phyloP scores from a whole-genome alignment of 2,113 vertebrate genomes.

The Orthonyx spaldingii region DNA sequence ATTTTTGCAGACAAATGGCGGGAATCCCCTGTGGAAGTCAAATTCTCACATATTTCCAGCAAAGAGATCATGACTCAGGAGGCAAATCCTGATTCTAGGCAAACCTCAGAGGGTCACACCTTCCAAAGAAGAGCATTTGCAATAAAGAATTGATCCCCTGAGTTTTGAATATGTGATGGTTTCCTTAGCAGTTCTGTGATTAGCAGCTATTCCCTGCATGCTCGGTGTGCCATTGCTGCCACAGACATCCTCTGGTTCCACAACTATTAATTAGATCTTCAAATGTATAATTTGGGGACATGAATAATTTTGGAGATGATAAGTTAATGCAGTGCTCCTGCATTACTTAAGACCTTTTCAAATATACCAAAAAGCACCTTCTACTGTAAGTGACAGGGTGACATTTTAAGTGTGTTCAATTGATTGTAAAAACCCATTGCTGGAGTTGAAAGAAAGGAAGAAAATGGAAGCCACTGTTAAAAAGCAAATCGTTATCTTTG shows the following conservation, averaged over 20 bases:
- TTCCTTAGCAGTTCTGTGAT: not conserved
- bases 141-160: not conserved
- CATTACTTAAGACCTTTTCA: not conserved
- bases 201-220: not conserved
- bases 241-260: not conserved
- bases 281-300: not conserved
- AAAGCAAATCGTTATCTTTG: not conserved
- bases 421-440: not conserved
- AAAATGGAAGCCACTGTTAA: not conserved
- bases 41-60: not conserved
- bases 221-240: not conserved
- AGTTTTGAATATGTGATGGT: not conserved
- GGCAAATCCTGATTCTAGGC: not conserved
- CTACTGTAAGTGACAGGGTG: not conserved
- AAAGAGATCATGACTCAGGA: not conserved
- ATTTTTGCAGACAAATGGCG: not conserved
- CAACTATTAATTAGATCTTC: not conserved
- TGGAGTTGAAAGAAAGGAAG: not conserved
- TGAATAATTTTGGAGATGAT: not conserved
- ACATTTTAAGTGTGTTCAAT: not conserved
- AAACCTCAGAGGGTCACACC: not conserved
- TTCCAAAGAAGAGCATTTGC: not conserved
- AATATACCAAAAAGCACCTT: not conserved
- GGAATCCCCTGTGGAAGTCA: not conserved
- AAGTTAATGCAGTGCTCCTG: not conserved